These are phyloP conservation scores for Prosapia bicincta DNA, from an alignment of 2,888 invertebrate genomes.

Conservation along the genomic window DNA sequence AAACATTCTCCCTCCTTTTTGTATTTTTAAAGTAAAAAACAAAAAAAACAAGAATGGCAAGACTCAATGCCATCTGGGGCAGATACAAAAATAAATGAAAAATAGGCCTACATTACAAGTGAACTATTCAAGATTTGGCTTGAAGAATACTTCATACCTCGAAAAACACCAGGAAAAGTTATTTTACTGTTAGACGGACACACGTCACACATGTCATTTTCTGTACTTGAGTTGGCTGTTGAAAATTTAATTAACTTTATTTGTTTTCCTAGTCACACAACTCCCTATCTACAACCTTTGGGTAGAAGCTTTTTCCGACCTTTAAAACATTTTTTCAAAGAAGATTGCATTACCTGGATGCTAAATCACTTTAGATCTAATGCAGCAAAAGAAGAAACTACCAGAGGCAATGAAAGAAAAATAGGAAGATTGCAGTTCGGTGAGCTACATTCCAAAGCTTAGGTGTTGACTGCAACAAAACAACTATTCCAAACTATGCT, in stretches of 20 bases:
- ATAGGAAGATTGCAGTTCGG: no score
- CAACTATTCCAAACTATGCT: no score
- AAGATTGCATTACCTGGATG: no score
- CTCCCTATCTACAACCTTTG: not conserved
- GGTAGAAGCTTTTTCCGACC: constrained; percentile 1
- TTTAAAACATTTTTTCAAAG: no score
- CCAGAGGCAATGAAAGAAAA: no score
- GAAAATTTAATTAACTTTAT: not conserved
- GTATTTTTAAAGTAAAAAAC: not conserved
- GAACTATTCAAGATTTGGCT: no score
- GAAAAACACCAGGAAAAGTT: not conserved
- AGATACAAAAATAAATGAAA: not conserved
- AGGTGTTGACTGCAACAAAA: no score
- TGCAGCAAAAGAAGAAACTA: no score
- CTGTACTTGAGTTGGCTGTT: not conserved
- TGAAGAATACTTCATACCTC: not conserved
- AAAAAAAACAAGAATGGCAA: not conserved
- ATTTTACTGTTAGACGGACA: not conserved
- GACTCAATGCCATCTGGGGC: not conserved
- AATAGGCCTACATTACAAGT: not conserved
- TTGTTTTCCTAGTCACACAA: constrained; percentile 4
- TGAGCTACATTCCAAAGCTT: no score
- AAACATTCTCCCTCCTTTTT: not conserved
- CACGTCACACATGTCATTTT: constrained; percentile 3
- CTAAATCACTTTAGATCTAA: no score